Conservation (phyloP, 1,140 invertebrate species). For the Neuroterus valhalla region DNA sequence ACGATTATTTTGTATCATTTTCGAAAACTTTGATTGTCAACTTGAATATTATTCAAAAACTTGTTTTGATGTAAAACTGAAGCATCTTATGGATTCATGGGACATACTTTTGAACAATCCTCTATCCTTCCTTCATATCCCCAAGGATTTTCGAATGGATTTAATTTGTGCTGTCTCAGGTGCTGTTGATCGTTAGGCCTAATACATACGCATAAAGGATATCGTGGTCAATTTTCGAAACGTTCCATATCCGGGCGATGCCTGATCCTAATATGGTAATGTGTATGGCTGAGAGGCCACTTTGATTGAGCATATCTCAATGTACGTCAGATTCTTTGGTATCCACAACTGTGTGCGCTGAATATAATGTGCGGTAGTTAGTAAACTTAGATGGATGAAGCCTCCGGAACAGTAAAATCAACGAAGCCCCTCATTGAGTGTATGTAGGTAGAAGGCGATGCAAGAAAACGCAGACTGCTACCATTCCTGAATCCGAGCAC, state of each 20-base stretch:
- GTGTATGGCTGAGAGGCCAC: conserved; percentile 46
- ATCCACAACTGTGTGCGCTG: conserved; percentile 45
- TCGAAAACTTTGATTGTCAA: no score
- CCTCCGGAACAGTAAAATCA: conserved; percentile 30
- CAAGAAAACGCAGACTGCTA: conserved; percentile 65
- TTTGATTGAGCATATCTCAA: conserved; percentile 52
- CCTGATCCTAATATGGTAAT: conserved; percentile 50
- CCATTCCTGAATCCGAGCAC: conserved; percentile 68
- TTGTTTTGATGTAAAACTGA: no score
- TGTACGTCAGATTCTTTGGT: conserved; percentile 53
- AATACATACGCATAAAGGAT: conserved; percentile 27
- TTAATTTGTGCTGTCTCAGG: conserved; percentile 17
- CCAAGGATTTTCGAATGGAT: not conserved
- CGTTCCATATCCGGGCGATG: conserved; percentile 25
- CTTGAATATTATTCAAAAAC: no score
- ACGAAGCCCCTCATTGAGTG: conserved; percentile 35
- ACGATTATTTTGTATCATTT: no score
- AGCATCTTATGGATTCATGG: no score
- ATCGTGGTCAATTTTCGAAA: conserved; percentile 24
- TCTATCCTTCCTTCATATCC: no score
- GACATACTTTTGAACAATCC: no score
- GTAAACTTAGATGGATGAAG: conserved; percentile 32
- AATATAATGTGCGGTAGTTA: conserved; percentile 57
- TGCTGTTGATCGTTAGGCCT: conserved; percentile 23
- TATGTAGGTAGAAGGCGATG: conserved; percentile 38